Base-by-base conservation (phyloP, 2,797 vertebrate genomes). In the Zenarchopterus dispar region DNA sequence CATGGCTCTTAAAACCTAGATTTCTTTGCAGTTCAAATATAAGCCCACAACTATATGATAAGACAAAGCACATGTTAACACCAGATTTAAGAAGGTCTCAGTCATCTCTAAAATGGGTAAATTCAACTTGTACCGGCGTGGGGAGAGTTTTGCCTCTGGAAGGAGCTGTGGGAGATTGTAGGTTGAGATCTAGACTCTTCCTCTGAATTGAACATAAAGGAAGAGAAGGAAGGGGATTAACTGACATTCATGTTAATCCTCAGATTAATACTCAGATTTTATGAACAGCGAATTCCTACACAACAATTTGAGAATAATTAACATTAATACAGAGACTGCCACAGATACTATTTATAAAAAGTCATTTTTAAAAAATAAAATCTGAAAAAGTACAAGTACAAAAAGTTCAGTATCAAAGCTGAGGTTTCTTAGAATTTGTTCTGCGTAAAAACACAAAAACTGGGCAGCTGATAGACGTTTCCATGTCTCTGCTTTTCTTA, bases 81-180 rank as follows among this genome's bases (percentile, higher is more conserved):
- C 72, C 73, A 82, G 79, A 72, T 70, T 82, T 57, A 79, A 73
- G 81, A 77, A 70, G 75, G 51, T 65, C 58, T 82, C 50, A 43
- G 57, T 71, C 56, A 79, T 65, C 80, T 88, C 60, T 84, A 92
- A 89, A 92, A 89, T 88, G 89, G 80, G 91, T 92, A 88, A 93
- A 88, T 80, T 88, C 72, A 82, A 77, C 85, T 87, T 94, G 92
- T 95, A 97, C 95, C 94, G 95, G 96, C 73, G 95, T 96, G 92
- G 96, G 96, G 81, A 97, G 94, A 52, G 96, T 97, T 95, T 98
- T 98, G 92, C 96, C 97, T 93, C 95, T 96, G 94, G 96, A 96
- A 76, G 95, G 95, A 83, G 96, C 90, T 90, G 95, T 92, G 90
- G 93, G 91, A 83, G 95, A 81, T 91, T 93, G 96, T 84, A 93